Base-by-base conservation (phyloP, 2,113 vertebrate species). In the Sturnus vulgaris region DNA sequence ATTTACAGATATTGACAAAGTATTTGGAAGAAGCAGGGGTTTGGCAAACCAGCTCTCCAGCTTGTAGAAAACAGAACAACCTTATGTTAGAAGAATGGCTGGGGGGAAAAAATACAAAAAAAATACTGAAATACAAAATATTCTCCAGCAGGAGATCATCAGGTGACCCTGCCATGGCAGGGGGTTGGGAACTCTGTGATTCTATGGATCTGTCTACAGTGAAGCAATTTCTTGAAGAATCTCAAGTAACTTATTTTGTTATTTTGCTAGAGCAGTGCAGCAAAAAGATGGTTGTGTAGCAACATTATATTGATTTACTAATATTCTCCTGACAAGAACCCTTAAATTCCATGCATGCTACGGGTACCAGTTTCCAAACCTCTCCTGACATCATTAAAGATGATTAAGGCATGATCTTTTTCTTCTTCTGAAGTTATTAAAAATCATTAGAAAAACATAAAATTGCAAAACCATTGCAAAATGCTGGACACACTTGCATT, bases 371-470 rank as follows among this genome's bases (percentile, higher is more conserved):
- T 63, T 42, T 82, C 37, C 42, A 33, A 82, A 3, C 16, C 25
- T 59, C 24, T 52, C 27, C 63, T 18, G 35, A 23, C 28, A 40
- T 37, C 37, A 44, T 18, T 37, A 24, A 42, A 33, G 28, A 44
- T 13, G 4, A 50, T 37, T 20, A 50, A 0, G 1, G 2, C 2
- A 2, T 27, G 16, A 68, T 14, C 4, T 53, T 47, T 60, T 50
- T 20, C 37, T 59, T 81, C 52, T 49, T 21, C 49, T 49, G 3
- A 2, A 12, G 33, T 56, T 46, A 23, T 28, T 50, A 59, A 47
- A 71, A 70, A 70, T 23, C 15, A 35, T 53, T 68, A 55, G 19
- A 35, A 88, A 82, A 15, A 44, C 8, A 30, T 17, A 66, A 63
- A 52, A 50, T 8, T 80, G 5, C 3, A 46, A 79, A 73, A 22